A percentile compares a stretch with the other conserved stretches of the same genome.
These are phyloP conservation scores for Forbesichthys papilliferus DNA, from an alignment of 2,113 vertebrate genomes.

Conservation along the genomic window DNA sequence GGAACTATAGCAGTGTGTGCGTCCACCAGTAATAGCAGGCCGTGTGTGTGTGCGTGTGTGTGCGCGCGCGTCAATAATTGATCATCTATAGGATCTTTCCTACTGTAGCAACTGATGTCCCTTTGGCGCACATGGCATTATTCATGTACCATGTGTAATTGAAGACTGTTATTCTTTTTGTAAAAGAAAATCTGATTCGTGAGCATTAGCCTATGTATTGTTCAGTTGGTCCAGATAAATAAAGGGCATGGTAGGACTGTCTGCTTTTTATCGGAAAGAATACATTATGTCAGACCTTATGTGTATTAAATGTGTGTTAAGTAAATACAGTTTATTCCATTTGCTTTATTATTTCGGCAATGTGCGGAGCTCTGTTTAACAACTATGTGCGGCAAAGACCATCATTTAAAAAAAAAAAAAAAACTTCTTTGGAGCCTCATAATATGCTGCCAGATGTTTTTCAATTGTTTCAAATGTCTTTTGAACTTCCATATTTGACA, in stretches of 20 bases:
- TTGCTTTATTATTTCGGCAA: no score
- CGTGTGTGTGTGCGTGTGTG: neutral
- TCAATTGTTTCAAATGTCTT: no score
- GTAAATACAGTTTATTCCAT: no score
- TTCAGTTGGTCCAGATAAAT: constrained; percentile 2
- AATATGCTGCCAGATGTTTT: no score
- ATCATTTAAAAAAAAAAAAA: no score
- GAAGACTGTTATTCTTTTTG: neutral
- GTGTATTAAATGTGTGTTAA: no score
- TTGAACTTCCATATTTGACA: no score
- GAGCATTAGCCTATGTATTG: neutral
- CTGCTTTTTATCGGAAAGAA: neutral
- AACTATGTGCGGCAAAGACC: no score
- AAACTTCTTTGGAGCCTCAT: no score
- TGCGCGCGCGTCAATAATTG: neutral
- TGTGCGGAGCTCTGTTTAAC: no score
- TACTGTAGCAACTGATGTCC: neutral
- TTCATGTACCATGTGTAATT: neutral
- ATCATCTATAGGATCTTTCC: neutral
- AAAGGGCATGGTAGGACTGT: neutral
- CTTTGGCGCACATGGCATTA: neutral
- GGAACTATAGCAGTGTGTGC: neutral
- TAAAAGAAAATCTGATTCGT: neutral
- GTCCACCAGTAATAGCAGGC: neutral
- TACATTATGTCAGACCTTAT: neutral